Evolutionary conservation across 2,888 invertebrate species (phyloP), one percentile per base, ranked within the genome.

Genomic region (Resseliella maxima): DNA sequence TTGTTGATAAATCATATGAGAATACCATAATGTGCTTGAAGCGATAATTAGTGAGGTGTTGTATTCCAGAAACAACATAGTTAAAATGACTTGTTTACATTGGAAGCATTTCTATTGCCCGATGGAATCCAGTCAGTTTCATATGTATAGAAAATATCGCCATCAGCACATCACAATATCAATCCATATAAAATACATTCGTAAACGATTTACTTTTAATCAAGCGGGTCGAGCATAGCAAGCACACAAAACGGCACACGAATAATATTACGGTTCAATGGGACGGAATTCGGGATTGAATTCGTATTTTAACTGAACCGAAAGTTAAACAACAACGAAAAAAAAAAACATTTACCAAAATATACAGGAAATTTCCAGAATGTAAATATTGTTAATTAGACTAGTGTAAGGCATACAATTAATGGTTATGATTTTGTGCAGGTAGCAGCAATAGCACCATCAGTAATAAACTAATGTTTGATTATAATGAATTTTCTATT

Each of bases 41-140:
- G 59, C 59, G 59, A 59, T 59, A 59, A 59, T 59, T 59, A 59
- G 59, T 59, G 24, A 59, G 59, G 59, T 59, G 59, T 24, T 59
- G 24, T 59, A 24, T 24, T 59, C 59, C n/a, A 8, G 24, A 24
- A 24, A 24, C n/a, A n/a, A n/a, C n/a, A n/a, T n/a, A n/a, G n/a
- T n/a, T 24, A 59, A 3, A 59, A 15, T 2, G 2, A 6, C 24
- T 59, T 59, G 24, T 59, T 59, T 59, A 24, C 24, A 24, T 59
- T 1, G n/a, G 24, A 24, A 50, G 50, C 21, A 50, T 50, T 50
- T 50, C 50, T 2, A 50, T 18, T 50, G 2, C 50, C n/a, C n/a
- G n/a, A n/a, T n/a, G n/a, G n/a, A n/a, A n/a, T n/a, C n/a, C n/a
- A n/a, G n/a, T n/a, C n/a, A n/a, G n/a, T n/a, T n/a, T n/a, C n/a